Evolutionary conservation across 2,888 invertebrate genomes (phyloP).

Genomic region (Heliconius aoede): DNA sequence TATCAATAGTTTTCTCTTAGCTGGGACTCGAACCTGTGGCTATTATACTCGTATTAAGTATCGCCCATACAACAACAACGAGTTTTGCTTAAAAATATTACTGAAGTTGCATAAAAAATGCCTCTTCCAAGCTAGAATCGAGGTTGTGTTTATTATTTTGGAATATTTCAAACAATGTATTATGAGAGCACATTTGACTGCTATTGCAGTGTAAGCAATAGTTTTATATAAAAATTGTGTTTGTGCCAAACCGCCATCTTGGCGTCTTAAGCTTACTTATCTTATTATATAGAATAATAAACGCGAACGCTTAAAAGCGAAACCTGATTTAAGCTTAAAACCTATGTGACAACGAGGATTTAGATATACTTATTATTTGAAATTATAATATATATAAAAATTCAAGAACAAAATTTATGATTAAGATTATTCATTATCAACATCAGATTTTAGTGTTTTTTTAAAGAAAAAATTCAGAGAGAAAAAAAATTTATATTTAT

Average conservation of each 20-base stretch:
- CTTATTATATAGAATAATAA: conserved; percentile 30
- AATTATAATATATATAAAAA: no score
- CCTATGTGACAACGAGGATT: neutral
- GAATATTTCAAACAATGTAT: conserved; percentile 31
- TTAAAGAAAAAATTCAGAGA: no score
- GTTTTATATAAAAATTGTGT: conserved; percentile 33
- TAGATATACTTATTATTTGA: neutral
- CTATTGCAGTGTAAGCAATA: conserved; percentile 36
- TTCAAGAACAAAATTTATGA: no score
- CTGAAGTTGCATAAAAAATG: conserved; percentile 1
- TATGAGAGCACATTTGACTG: conserved; percentile 27
- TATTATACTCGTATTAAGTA: no score
- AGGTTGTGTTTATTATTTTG: conserved; percentile 3
- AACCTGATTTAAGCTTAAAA: conserved; percentile 25
- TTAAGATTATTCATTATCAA: no score
- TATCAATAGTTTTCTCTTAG: no score
- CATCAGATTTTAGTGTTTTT: no score
- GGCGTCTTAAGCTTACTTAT: conserved; percentile 29
- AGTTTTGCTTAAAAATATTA: neutral
- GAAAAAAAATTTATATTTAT: no score
- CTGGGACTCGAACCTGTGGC: no score
- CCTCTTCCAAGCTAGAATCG: neutral
- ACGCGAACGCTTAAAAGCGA: conserved; percentile 32
- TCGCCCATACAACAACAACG: neutral
- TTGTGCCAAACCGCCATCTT: conserved; percentile 37